Conservation (phyloP, 2,888 invertebrate species). For the Lagria hirta region DNA sequence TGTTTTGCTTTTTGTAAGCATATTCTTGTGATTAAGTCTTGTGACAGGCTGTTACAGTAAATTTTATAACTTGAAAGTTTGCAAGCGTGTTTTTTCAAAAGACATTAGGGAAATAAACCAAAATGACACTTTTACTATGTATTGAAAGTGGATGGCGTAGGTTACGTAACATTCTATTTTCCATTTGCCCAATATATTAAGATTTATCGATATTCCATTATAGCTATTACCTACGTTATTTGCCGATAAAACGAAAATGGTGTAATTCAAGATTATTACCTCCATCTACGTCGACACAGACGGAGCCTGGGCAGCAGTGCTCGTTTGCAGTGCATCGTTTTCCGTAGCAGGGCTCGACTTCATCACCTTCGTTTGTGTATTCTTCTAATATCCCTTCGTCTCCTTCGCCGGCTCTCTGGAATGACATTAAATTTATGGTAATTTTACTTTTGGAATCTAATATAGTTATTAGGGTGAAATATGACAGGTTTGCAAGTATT, state of each 20-base stretch:
- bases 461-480: too few relatives aligned
- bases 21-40: too few relatives aligned
- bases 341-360: constrained; percentile 78
- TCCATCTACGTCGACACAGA: constrained; percentile 71
- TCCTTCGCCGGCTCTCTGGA: constrained; percentile 45
- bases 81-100: too few relatives aligned
- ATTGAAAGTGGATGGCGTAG: too few relatives aligned
- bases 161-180: too few relatives aligned
- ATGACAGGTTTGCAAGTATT: too few relatives aligned
- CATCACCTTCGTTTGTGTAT: constrained; percentile 57
- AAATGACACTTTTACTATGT: too few relatives aligned
- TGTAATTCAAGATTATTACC: constrained; percentile 50
- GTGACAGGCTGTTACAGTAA: too few relatives aligned
- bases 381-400: constrained; percentile 51
- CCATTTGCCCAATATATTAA: too few relatives aligned
- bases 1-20: too few relatives aligned
- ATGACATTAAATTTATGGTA: constrained; percentile 18
- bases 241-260: constrained; percentile 11
- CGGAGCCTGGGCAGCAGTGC: constrained; percentile 79
- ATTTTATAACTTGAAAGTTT: too few relatives aligned
- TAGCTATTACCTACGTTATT: constrained; percentile 7
- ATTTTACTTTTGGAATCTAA: constrained; percentile 7
- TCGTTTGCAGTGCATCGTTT: constrained; percentile 75
- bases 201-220: constrained; percentile 10
- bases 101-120: too few relatives aligned